A percentile compares a stretch with the other conserved stretches of the same genome.
Conservation (phyloP, 2,888 invertebrate genomes). For the Drosophila suboccidentalis region DNA sequence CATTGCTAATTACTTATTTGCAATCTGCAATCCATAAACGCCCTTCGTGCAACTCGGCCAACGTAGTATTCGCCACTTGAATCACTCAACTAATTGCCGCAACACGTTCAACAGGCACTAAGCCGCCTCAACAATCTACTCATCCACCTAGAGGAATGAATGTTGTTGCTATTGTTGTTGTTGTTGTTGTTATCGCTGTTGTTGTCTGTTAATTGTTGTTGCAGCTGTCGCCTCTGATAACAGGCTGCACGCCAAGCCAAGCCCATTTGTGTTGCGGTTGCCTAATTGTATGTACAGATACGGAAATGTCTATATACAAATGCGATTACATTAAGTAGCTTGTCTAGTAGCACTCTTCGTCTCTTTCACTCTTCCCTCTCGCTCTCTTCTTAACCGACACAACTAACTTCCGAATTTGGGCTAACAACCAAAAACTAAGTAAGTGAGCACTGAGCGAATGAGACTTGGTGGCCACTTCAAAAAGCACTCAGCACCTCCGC, state of each 20-base stretch:
- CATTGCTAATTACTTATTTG: constrained; percentile 59
- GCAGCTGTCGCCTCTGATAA: constrained; percentile 51
- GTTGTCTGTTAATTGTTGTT: constrained; percentile 43
- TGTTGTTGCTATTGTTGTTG: constrained; percentile 11
- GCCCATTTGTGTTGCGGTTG: constrained; percentile 39
- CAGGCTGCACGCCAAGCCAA: constrained; percentile 47
- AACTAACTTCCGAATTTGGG: constrained; percentile 30
- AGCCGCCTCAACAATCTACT: constrained; percentile 53
- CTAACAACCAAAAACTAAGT: constrained; percentile 33
- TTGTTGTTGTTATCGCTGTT: constrained; percentile 5
- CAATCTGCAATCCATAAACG: constrained; percentile 50
- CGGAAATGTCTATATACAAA: constrained; percentile 48
- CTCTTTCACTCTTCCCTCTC: too few relatives aligned
- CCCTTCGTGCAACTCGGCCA: constrained; percentile 22
- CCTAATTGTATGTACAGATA: constrained; percentile 37
- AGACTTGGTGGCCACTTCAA: constrained; percentile 40
- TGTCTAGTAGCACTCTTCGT: constrained; percentile 34
- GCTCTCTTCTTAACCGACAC: constrained; percentile 2
- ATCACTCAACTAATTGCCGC: constrained; percentile 59
- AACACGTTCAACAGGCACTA: constrained; percentile 58
- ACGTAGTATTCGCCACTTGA: constrained; percentile 50
- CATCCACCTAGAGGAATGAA: constrained; percentile 27
- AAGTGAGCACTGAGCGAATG: constrained; percentile 21
- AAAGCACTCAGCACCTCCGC: constrained; percentile 43
- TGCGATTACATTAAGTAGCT: constrained; percentile 73